Percentiles rank a stretch among this genome's conserved stretches.
Conservation (phyloP, 2,888 invertebrate species). For the Epicampocera succincta region DNA sequence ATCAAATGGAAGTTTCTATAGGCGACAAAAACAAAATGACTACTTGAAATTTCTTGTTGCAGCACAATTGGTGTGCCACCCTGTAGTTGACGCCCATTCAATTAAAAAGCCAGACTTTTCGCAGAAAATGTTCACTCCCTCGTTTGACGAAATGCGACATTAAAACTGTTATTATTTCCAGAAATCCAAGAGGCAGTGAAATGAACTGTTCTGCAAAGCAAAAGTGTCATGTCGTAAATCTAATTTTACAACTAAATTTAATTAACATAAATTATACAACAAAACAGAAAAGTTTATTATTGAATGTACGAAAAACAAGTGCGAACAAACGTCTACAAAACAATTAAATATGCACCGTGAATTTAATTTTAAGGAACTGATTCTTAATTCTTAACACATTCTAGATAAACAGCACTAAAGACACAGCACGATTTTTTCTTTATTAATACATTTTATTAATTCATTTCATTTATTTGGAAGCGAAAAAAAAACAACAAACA, state of each 20-base stretch:
- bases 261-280: constrained; percentile 19
- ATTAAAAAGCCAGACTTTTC: too few relatives aligned
- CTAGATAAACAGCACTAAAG: constrained; percentile 41
- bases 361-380: constrained; percentile 58
- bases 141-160: too few relatives aligned
- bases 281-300: constrained; percentile 25
- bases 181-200: too few relatives aligned
- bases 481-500: background rate
- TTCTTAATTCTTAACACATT: constrained; percentile 56
- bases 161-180: too few relatives aligned
- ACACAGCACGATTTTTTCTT: constrained; percentile 17
- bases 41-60: too few relatives aligned
- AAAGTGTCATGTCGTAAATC: constrained; percentile 32
- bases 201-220: background rate
- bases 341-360: constrained; percentile 35
- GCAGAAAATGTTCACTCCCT: too few relatives aligned
- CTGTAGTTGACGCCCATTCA: too few relatives aligned
- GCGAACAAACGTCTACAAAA: constrained; percentile 23
- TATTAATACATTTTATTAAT: constrained; percentile 31
- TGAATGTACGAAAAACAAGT: constrained; percentile 31
- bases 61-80: too few relatives aligned
- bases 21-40: too few relatives aligned
- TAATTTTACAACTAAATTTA: constrained; percentile 13
- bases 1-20: too few relatives aligned
- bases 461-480: constrained; percentile 13